A percentile compares a stretch with the other conserved stretches of the same genome.
Conservation (phyloP, 2,888 invertebrate species). For the Cyclophora albipunctata region DNA sequence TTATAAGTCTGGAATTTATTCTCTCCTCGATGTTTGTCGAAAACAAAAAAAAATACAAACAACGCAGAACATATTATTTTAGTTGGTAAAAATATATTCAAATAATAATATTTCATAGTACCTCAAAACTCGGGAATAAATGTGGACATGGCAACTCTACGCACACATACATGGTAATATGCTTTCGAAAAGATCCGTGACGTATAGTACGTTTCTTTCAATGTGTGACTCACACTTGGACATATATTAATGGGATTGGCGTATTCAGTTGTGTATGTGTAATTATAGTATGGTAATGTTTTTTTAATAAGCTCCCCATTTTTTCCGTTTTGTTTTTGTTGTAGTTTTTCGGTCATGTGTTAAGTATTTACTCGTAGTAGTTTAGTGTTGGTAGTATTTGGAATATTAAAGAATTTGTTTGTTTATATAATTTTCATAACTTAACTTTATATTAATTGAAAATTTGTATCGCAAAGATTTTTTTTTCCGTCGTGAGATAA, state of each 20-base stretch:
- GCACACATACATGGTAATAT: conserved; percentile 32
- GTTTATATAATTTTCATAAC: too few relatives aligned
- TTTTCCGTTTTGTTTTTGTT: conserved; percentile 31
- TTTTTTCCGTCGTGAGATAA: too few relatives aligned
- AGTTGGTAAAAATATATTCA: too few relatives aligned
- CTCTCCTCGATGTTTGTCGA: too few relatives aligned
- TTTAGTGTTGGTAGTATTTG: too few relatives aligned
- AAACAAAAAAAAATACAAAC: too few relatives aligned
- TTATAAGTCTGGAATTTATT: too few relatives aligned
- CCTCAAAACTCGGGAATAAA: conserved; percentile 3
- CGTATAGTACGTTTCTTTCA: conserved; percentile 16
- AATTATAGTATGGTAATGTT: conserved; percentile 68
- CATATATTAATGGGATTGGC: conserved; percentile 66
- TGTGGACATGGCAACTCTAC: conserved; percentile 40
- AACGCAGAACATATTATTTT: too few relatives aligned
- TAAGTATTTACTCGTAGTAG: not conserved
- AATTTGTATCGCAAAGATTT: too few relatives aligned
- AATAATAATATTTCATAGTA: too few relatives aligned
- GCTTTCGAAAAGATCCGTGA: conserved; percentile 34
- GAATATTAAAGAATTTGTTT: too few relatives aligned
- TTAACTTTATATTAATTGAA: too few relatives aligned
- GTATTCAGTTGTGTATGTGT: conserved; percentile 57
- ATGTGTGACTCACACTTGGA: conserved; percentile 45
- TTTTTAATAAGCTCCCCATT: conserved; percentile 63
- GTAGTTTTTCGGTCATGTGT: conserved; percentile 15